These are phyloP conservation scores for Harlomillsia oculata DNA, from an alignment of 1,140 invertebrate genomes.

Conservation along the genomic window DNA sequence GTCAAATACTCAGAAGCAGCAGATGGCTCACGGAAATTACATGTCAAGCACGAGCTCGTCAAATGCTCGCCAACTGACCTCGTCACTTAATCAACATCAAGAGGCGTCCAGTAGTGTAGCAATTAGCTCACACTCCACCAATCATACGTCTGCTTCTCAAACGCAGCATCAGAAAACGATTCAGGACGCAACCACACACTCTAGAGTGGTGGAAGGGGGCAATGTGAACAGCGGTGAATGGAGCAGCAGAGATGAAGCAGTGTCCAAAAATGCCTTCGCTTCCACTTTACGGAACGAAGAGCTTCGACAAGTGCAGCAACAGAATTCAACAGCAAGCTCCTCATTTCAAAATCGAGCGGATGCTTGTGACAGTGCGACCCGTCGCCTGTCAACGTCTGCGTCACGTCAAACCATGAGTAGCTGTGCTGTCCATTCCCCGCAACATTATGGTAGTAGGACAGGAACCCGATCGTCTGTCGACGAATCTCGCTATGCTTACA, in stretches of 20 bases:
- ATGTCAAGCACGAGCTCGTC: not conserved
- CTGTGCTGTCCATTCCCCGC: too few relatives aligned
- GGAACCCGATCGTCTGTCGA: too few relatives aligned
- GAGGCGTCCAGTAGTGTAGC: not conserved
- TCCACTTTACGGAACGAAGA: slow-evolving; percentile 13
- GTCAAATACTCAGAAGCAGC: not conserved
- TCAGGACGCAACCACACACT: not conserved
- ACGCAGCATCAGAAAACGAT: not conserved
- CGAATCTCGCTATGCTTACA: too few relatives aligned
- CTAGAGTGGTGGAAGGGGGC: too few relatives aligned
- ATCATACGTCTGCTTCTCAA: not conserved
- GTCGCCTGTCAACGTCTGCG: slow-evolving; percentile 5
- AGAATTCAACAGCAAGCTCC: not conserved
- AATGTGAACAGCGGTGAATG: too few relatives aligned
- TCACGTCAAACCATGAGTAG: slow-evolving; percentile 1
- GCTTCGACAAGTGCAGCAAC: not conserved
- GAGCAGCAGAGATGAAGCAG: slow-evolving; percentile 27
- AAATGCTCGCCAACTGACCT: not conserved
- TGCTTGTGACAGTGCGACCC: too few relatives aligned
- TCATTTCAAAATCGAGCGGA: too few relatives aligned
- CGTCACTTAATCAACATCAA: not conserved
- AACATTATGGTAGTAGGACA: too few relatives aligned
- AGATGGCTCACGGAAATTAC: not conserved
- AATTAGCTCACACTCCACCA: not conserved
- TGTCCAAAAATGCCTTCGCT: slow-evolving; percentile 23